Percentiles rank a stretch among this genome's conserved stretches.
These are phyloP conservation scores for Archips xylosteana DNA, from an alignment of 2,888 invertebrate genomes.

Conservation along the genomic window DNA sequence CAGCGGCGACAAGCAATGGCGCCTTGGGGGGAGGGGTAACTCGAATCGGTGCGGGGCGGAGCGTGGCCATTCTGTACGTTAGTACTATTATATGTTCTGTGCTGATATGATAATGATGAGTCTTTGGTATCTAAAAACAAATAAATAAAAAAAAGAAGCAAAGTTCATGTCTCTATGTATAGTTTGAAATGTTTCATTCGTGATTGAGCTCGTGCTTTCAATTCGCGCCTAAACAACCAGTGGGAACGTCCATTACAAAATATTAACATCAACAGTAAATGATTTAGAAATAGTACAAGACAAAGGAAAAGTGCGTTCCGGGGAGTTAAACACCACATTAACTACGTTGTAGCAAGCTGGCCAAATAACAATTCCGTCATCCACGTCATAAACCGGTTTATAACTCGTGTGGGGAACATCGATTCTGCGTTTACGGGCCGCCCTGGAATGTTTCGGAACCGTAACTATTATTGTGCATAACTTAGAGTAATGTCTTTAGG, in stretches of 20 bases:
- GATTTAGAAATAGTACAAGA: constrained; percentile 37
- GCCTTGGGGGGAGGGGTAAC: no score
- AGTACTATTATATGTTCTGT: no score
- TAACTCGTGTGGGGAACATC: constrained; percentile 50
- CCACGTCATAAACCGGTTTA: constrained; percentile 68
- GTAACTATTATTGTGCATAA: constrained; percentile 33
- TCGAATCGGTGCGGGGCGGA: no score
- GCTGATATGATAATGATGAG: no score
- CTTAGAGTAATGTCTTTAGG: constrained; percentile 27
- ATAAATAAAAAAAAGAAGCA: neutral
- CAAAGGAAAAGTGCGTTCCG: constrained; percentile 29
- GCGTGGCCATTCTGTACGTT: no score
- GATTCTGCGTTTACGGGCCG: constrained; percentile 53
- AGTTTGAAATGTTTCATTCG: neutral
- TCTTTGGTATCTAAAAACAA: neutral
- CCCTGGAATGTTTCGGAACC: constrained; percentile 22
- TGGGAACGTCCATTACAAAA: neutral
- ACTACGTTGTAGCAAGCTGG: constrained; percentile 45
- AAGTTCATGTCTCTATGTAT: neutral
- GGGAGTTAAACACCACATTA: constrained; percentile 33
- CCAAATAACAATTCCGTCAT: constrained; percentile 62
- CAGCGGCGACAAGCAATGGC: no score
- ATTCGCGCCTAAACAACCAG: neutral
- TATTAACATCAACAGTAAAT: constrained; percentile 12
- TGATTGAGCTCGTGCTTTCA: neutral